These are phyloP conservation scores for Trissoscelio sp. DNA, from an alignment of 2,888 invertebrate genomes.

Conservation along the genomic window DNA sequence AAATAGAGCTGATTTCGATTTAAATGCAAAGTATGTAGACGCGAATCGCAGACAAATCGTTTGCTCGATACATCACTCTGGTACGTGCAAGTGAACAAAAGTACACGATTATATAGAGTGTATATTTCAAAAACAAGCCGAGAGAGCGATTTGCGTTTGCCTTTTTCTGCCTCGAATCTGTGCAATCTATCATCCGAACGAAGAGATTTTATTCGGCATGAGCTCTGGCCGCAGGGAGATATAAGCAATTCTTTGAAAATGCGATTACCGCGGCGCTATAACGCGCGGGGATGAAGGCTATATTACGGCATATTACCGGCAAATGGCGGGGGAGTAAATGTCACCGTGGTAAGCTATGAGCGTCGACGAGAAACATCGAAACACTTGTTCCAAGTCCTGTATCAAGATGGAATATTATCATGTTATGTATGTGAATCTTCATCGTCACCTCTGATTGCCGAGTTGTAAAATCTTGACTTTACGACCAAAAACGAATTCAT, in stretches of 20 bases:
- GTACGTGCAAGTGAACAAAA: slow-evolving; percentile 58
- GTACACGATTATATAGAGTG: slow-evolving; percentile 50
- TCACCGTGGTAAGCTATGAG: slow-evolving; percentile 69
- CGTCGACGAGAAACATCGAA: slow-evolving; percentile 48
- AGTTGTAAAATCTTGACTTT: slow-evolving; percentile 58
- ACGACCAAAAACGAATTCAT: slow-evolving; percentile 57
- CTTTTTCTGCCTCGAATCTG: slow-evolving; percentile 58
- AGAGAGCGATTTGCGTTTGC: slow-evolving; percentile 48
- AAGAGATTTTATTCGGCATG: slow-evolving; percentile 73
- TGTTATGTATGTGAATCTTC: slow-evolving; percentile 49
- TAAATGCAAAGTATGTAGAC: slow-evolving; percentile 50
- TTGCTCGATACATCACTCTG: slow-evolving; percentile 48
- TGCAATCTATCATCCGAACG: slow-evolving; percentile 68
- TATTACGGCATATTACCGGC: slow-evolving; percentile 74
- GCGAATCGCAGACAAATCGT: slow-evolving; percentile 55
- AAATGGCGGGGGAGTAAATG: slow-evolving; percentile 72
- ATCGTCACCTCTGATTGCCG: slow-evolving; percentile 53
- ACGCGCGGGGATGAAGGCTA: slow-evolving; percentile 72
- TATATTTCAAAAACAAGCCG: slow-evolving; percentile 54
- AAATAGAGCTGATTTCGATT: slow-evolving; percentile 42
- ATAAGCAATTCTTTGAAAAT: slow-evolving; percentile 76
- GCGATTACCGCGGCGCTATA: slow-evolving; percentile 74
- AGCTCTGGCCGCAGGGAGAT: slow-evolving; percentile 71
- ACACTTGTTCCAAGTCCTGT: slow-evolving; percentile 64
- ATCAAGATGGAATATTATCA: slow-evolving; percentile 57